Percentiles rank a stretch among this genome's conserved stretches.
Evolutionary conservation across 2,888 invertebrate genomes (phyloP).

Genomic region (Bembecia ichneumoniformis): DNA sequence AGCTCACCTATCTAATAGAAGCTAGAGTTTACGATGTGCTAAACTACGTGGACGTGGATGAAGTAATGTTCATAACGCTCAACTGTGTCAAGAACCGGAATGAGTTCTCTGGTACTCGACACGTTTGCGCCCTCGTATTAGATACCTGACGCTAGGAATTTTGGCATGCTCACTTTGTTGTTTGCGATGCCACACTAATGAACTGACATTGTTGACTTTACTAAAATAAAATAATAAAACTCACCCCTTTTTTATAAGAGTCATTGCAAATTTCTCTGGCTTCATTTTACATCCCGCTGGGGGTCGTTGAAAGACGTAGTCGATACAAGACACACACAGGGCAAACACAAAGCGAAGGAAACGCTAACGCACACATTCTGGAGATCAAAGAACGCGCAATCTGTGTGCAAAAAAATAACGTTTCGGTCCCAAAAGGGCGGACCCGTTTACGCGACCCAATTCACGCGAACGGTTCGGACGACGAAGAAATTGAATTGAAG

Average conservation of each 20-base stretch:
- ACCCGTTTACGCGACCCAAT: constrained; percentile 72
- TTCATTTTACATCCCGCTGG: constrained; percentile 60
- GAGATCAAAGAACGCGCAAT: constrained; percentile 70
- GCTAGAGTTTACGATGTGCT: constrained; percentile 57
- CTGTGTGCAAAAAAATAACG: constrained; percentile 69
- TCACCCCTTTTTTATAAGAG: neutral
- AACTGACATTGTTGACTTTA: neutral
- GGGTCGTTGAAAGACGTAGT: constrained; percentile 42
- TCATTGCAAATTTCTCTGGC: constrained; percentile 43
- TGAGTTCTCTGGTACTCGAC: constrained; percentile 31
- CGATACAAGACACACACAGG: constrained; percentile 52
- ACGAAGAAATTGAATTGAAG: constrained; percentile 70
- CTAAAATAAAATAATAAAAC: too few species aligned
- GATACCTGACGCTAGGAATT: constrained; percentile 21
- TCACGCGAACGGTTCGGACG: constrained; percentile 65
- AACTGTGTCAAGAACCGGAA: constrained; percentile 35
- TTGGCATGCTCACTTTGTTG: constrained; percentile 10
- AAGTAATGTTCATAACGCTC: constrained; percentile 50
- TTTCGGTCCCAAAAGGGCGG: constrained; percentile 71
- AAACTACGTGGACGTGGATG: constrained; percentile 29
- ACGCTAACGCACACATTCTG: constrained; percentile 69
- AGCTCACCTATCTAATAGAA: constrained; percentile 39
- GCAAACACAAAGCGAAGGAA: constrained; percentile 61
- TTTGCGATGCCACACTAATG: neutral
- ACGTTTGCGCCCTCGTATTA: constrained; percentile 30